These are phyloP conservation scores for Antitype chi DNA, from an alignment of 2,888 invertebrate genomes.

Conservation along the genomic window DNA sequence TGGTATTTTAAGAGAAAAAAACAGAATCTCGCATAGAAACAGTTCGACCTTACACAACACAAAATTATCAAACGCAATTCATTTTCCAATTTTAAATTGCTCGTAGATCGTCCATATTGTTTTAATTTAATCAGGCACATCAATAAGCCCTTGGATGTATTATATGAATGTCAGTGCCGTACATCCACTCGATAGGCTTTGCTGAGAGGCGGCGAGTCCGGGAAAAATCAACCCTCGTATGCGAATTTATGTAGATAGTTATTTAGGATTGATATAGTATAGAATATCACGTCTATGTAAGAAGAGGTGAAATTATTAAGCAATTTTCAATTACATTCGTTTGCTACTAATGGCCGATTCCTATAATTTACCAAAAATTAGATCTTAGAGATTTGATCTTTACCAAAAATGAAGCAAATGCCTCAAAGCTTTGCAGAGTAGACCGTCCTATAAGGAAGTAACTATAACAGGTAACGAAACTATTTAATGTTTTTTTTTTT, in stretches of 20 bases:
- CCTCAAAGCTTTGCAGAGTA: no score
- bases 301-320: background rate
- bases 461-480: no score
- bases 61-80: conserved; percentile 10
- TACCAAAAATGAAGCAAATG: no score
- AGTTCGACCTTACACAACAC: background rate
- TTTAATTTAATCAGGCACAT: conserved; percentile 45
- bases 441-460: no score
- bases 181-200: conserved; percentile 30
- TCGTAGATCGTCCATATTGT: conserved; percentile 39
- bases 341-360: no score
- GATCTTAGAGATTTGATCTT: no score
- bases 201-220: conserved; percentile 20
- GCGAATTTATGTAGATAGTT: conserved; percentile 30
- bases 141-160: conserved; percentile 33
- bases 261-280: background rate
- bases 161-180: conserved; percentile 46
- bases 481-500: no score
- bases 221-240: conserved; percentile 22
- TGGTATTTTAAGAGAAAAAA: no score
- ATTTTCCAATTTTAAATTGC: conserved; percentile 30
- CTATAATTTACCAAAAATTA: no score
- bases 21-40: background rate
- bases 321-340: no score
- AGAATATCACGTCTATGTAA: background rate